phyloP scores from a whole-genome alignment of 2,113 vertebrate species.

The Gobius niger region DNA sequence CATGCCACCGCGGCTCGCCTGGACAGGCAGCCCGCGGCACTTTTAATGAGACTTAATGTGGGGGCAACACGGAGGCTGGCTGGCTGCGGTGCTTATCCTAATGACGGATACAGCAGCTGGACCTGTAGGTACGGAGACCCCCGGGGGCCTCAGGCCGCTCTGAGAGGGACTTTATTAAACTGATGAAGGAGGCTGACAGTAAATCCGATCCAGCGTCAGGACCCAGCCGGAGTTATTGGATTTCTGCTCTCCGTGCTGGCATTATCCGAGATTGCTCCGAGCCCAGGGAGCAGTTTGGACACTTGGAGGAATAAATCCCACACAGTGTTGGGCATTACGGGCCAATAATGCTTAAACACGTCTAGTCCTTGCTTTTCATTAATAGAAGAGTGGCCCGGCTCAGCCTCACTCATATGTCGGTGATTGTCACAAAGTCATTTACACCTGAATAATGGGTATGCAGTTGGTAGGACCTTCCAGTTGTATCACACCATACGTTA shows the following conservation, averaged over 20 bases:
- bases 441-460: constrained; percentile 34
- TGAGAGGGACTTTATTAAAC: constrained; percentile 69
- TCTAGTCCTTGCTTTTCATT: constrained; percentile 55
- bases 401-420: constrained; percentile 32
- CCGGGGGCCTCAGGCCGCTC: constrained; percentile 13
- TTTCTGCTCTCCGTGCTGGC: constrained; percentile 57
- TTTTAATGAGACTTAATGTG: constrained; percentile 36
- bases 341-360: constrained; percentile 70
- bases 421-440: constrained; percentile 18
- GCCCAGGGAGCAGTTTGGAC: constrained; percentile 62
- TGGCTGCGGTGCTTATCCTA: constrained; percentile 22
- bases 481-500: no score
- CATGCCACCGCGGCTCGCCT: neutral
- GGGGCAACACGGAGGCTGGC: neutral
- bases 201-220: constrained; percentile 65
- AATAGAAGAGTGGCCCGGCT: constrained; percentile 66
- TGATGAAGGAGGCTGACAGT: constrained; percentile 65
- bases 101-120: constrained; percentile 22
- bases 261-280: constrained; percentile 56
- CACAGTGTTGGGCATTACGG: constrained; percentile 67
- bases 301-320: constrained; percentile 64
- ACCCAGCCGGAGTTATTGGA: constrained; percentile 64
- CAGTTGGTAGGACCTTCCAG: constrained; percentile 21
- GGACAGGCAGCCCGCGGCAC: constrained; percentile 3
- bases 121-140: constrained; percentile 41